These are phyloP conservation scores for Alexandromys fortis DNA, from an alignment of 2,113 vertebrate genomes.

Conservation along the genomic window DNA sequence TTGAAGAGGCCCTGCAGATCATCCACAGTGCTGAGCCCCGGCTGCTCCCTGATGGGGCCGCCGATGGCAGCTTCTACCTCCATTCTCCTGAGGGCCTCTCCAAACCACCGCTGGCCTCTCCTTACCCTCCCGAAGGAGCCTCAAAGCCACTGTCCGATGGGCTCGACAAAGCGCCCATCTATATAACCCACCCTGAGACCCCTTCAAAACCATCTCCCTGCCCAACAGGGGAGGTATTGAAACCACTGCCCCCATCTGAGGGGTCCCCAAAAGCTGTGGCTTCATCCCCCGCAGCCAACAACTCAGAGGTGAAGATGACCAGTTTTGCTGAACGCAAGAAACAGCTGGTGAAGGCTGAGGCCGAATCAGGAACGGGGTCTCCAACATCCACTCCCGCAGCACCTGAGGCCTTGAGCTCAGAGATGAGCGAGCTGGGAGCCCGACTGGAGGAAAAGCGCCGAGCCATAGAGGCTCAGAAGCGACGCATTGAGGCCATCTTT, in stretches of 20 bases:
- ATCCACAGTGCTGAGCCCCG: constrained; percentile 95
- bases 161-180: constrained; percentile 44
- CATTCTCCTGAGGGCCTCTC: constrained; percentile 88
- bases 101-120: constrained; percentile 56
- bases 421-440: constrained; percentile 91
- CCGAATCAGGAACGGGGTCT: constrained; percentile 11
- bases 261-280: constrained; percentile 61
- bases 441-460: constrained; percentile 94
- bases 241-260: neutral
- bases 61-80: constrained; percentile 93
- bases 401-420: constrained; percentile 89
- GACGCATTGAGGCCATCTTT: constrained; percentile 95
- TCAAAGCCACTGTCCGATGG: constrained; percentile 58
- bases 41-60: constrained; percentile 92
- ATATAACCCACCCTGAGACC: constrained; percentile 46
- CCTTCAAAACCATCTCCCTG: constrained; percentile 50
- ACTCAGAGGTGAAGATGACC: constrained; percentile 93
- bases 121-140: constrained; percentile 80
- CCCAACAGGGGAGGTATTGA: constrained; percentile 41
- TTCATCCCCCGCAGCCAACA: constrained; percentile 70
- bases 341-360: constrained; percentile 83
- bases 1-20: constrained; percentile 95
- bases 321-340: constrained; percentile 95
- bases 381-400: neutral
- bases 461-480: constrained; percentile 96